phyloP scores from a whole-genome alignment of 30 jellyfish, hydroid and myxozoan genomes.

The Hydractinia echinata region DNA sequence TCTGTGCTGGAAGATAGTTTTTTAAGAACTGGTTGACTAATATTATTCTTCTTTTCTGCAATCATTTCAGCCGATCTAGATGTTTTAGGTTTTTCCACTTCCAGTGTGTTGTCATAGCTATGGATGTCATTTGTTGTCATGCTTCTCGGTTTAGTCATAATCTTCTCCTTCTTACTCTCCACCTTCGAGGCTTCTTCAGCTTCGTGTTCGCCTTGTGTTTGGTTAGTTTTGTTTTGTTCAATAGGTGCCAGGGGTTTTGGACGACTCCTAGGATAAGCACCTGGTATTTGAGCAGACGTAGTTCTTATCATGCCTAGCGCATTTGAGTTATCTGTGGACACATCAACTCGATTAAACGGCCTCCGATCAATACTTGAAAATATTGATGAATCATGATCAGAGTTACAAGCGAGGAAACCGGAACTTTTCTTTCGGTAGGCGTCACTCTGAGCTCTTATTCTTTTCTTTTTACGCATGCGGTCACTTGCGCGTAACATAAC shows the following conservation, averaged over 20 bases:
- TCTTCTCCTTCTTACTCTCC: constrained; percentile 9
- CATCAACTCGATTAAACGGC: not conserved
- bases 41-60: not conserved
- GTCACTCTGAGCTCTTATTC: constrained; percentile 41
- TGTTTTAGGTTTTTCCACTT: constrained; percentile 1
- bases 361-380: constrained; percentile 26
- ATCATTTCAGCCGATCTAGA: constrained; percentile 20
- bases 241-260: not conserved
- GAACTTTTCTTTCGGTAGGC: not conserved
- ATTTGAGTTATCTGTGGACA: not conserved
- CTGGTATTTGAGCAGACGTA: not conserved
- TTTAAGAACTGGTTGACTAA: not conserved
- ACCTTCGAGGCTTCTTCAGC: not conserved
- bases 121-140: constrained; percentile 16
- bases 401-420: not conserved
- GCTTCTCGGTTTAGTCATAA: constrained; percentile 4
- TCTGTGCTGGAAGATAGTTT: not conserved
- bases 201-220: not conserved
- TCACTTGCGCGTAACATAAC: constrained; percentile 69
- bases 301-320: not conserved
- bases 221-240: not conserved
- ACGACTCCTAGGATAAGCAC: not conserved
- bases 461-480: constrained; percentile 50
- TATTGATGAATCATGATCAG: constrained; percentile 15
- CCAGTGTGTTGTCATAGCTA: not conserved